Conservation (phyloP, 2,888 invertebrate species). For the Ganaspis brasiliensis region DNA sequence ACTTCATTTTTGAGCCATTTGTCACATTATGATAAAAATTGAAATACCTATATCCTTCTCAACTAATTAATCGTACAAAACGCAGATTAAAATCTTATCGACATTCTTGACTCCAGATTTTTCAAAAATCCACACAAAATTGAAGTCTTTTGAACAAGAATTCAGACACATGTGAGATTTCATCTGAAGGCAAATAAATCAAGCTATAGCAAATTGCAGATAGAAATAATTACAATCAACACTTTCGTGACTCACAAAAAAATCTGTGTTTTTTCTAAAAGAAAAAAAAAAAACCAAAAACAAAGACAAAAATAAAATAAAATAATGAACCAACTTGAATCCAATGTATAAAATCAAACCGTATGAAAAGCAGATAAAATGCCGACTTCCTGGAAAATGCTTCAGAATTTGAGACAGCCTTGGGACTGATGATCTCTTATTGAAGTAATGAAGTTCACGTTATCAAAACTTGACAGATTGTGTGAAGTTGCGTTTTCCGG, state of each 20-base stretch:
- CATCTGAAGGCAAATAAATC: neutral
- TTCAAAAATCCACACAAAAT: too few relatives aligned
- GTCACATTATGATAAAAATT: too few relatives aligned
- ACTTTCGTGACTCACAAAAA: neutral
- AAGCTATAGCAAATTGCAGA: too few relatives aligned
- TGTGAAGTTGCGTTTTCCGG: neutral
- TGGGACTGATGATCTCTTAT: neutral
- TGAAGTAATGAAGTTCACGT: constrained; percentile 9
- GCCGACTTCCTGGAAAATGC: neutral
- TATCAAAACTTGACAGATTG: neutral
- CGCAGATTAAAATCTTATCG: too few relatives aligned
- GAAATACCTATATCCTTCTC: too few relatives aligned
- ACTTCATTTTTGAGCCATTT: too few relatives aligned
- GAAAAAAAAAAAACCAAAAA: neutral
- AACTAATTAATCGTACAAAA: too few relatives aligned
- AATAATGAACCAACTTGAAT: neutral
- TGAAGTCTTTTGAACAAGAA: neutral
- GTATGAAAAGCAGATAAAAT: neutral
- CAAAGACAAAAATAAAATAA: neutral
- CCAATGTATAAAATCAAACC: neutral
- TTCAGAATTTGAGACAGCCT: neutral
- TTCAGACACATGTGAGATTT: neutral
- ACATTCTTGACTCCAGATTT: too few relatives aligned
- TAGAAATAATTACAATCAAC: too few relatives aligned
- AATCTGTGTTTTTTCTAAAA: neutral